Percentiles rank a stretch among this genome's conserved stretches.
Evolutionary conservation across 2,113 vertebrate species (phyloP).

Genomic region (Marmota flaviventris): DNA sequence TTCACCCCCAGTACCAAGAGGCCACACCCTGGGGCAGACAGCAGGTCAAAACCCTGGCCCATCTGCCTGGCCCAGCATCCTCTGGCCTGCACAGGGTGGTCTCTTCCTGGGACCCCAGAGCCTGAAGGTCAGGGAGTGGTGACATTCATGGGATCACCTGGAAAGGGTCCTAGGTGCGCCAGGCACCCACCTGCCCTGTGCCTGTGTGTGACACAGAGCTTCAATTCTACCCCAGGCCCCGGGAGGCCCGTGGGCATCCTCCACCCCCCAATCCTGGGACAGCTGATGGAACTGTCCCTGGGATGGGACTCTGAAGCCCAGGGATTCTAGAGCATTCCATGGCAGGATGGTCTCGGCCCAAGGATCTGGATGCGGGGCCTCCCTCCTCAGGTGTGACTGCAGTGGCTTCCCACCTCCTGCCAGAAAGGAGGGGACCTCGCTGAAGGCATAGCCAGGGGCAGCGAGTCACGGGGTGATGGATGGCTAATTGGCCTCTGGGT

Average conservation of each 20-base stretch:
- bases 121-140: not conserved
- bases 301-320: not conserved
- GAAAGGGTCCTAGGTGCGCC: not conserved
- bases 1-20: too few relatives aligned
- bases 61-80: not conserved
- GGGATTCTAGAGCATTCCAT: not conserved
- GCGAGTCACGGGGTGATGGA: not conserved
- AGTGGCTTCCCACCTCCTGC: not conserved
- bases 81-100: not conserved
- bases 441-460: not conserved
- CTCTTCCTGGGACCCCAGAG: too few relatives aligned
- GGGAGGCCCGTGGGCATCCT: not conserved
- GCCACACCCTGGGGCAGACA: not conserved
- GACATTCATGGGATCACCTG: too few relatives aligned
- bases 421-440: too few relatives aligned
- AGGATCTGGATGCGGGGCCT: not conserved
- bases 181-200: not conserved
- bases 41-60: too few relatives aligned
- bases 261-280: not conserved
- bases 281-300: not conserved
- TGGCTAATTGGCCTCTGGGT: not conserved
- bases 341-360: not conserved
- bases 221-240: not conserved
- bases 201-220: fast-evolving
- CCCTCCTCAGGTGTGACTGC: not conserved